Evolutionary conservation across 92 coral and sea anemone species (phyloP).

Genomic region (Palythoa grandis): DNA sequence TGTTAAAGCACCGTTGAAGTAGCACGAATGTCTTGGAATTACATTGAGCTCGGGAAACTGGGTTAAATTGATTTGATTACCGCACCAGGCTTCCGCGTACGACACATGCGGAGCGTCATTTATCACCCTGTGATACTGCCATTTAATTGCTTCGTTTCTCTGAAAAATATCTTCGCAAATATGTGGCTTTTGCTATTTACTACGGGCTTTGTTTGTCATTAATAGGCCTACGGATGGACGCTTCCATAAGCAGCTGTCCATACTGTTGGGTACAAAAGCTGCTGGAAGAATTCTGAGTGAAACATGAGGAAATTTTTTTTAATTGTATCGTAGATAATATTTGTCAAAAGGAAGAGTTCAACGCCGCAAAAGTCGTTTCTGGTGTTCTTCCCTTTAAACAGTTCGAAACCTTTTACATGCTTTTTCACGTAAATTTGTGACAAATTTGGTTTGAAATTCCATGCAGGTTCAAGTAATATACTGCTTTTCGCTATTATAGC

Average conservation of each 20-base stretch:
- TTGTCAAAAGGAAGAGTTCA: background rate
- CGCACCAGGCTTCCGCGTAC: conserved; percentile 9
- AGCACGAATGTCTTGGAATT: background rate
- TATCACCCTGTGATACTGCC: background rate
- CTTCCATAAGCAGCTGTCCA: no score
- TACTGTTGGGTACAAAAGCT: no score
- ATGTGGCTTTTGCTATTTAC: background rate
- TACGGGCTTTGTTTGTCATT: background rate
- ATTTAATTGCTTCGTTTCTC: background rate
- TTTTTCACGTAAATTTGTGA: no score
- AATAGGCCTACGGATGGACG: background rate
- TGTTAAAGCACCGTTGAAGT: conserved; percentile 27
- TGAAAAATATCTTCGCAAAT: background rate
- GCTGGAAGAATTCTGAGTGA: background rate
- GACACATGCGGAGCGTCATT: background rate
- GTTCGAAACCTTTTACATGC: no score
- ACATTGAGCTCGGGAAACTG: background rate
- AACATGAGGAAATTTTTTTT: background rate
- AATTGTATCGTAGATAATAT: no score
- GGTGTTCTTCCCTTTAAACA: no score
- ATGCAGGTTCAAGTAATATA: no score
- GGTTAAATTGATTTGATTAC: background rate
- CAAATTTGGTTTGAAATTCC: no score
- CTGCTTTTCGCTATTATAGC: no score
- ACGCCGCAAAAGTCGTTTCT: no score